phyloP scores from a whole-genome alignment of 2,888 invertebrate species.

The Metopia argyrocephala region DNA sequence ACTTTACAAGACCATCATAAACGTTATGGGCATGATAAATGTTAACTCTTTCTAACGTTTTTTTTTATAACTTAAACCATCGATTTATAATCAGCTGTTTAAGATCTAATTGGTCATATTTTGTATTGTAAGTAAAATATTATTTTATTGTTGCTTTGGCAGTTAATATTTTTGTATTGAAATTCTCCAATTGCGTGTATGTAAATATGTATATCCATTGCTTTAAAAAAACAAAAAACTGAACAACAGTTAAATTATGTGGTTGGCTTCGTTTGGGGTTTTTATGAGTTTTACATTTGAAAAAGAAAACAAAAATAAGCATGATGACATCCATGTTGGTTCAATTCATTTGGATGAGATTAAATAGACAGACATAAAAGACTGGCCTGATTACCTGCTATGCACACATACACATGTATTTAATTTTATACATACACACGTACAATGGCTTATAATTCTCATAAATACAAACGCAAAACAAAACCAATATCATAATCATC shows the following conservation, averaged over 20 bases:
- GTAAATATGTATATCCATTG: background rate
- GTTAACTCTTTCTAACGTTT: too few species aligned
- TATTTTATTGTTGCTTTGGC: background rate
- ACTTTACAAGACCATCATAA: background rate
- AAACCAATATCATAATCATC: background rate
- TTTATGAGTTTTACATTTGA: background rate
- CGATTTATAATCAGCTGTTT: background rate
- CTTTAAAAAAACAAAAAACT: background rate
- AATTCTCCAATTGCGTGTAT: background rate
- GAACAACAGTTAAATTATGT: slow-evolving; percentile 38
- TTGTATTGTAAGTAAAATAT: background rate
- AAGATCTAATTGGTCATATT: background rate
- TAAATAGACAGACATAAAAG: background rate
- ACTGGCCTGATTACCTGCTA: background rate
- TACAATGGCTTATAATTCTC: background rate
- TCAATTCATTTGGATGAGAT: background rate
- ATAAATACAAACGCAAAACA: background rate
- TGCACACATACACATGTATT: background rate
- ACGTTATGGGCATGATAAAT: background rate
- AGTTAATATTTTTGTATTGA: background rate
- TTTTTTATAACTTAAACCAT: background rate
- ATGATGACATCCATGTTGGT: background rate
- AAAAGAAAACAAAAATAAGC: background rate
- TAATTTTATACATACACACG: too few species aligned
- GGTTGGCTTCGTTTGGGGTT: slow-evolving; percentile 34